Base-by-base conservation (phyloP, 2,888 invertebrate genomes). In the Eurytoma adleriae region DNA sequence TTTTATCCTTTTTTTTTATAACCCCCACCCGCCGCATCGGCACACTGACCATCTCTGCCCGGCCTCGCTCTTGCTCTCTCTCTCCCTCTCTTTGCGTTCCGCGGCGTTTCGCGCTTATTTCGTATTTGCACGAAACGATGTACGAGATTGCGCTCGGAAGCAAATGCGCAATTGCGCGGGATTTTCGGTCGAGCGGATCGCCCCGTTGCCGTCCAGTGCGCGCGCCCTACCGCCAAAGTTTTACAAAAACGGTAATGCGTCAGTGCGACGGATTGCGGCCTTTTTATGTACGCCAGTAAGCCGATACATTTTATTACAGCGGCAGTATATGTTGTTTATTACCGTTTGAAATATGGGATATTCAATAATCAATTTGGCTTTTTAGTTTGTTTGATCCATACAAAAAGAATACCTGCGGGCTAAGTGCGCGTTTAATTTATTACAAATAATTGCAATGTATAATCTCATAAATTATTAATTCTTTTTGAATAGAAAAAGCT, bases 81-180 rank as follows among this genome's bases (percentile, higher is more conserved):
- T 24, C 67, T 13, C n/a, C 24, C 24, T 4, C 69, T 69, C 14
- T 40, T 20, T 20, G 12, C 62, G 27, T 72, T 62, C 20, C 18
- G n/a, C 12, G 10, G 52, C 7, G 13, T 27, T 30, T 30, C 7
- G 3, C 3, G 56, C 27, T 54, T 48, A 48, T 66, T 64, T 66
- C 48, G 48, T 57, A 40, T 74, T 64, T 74, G 74, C 50, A 67
- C 40, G 74, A 67, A 67, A 57, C 73, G 73, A 24, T n/a, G 56
- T 59, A 59, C 50, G 67, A 75, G 67, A 75, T 75, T 67, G 57
- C 73, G 67, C 27, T 57, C 27, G 48, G 50, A 75, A 50, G n/a
- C 57, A n/a, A 67, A 75, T 75, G 67, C 67, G 57, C 74, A 56
- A 66, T 74, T 57, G 66, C 14, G 48, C 67, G 57, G 67, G 50